phyloP scores from a whole-genome alignment of 2,888 invertebrate genomes.

The Cephus rjabovi region DNA sequence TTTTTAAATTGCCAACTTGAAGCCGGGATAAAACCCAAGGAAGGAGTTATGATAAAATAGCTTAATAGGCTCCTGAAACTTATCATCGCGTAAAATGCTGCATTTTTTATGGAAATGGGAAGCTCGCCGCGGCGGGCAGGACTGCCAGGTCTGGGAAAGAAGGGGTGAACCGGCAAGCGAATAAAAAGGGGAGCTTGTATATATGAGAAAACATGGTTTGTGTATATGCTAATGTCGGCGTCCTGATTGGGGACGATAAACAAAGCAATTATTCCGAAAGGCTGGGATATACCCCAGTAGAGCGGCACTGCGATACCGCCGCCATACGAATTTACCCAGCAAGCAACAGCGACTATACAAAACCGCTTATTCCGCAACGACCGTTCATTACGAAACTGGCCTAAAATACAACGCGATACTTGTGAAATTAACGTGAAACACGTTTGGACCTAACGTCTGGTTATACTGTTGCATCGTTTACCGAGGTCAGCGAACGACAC shows the following conservation, averaged over 20 bases:
- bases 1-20: constrained; percentile 16
- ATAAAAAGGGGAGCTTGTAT: constrained; percentile 9
- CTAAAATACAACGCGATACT: neutral
- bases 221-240: constrained; percentile 59
- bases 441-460: neutral
- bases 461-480: neutral
- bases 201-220: constrained; percentile 32
- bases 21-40: constrained; percentile 13
- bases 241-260: constrained; percentile 62
- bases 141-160: constrained; percentile 1
- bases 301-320: constrained; percentile 18
- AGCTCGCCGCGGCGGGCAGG: neutral
- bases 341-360: constrained; percentile 4
- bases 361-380: neutral
- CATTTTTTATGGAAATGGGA: constrained; percentile 18
- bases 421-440: neutral
- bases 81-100: constrained; percentile 22
- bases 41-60: constrained; percentile 28
- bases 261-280: constrained; percentile 64
- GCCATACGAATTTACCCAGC: constrained; percentile 23
- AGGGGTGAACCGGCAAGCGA: constrained; percentile 8
- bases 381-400: neutral
- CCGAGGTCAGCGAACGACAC: too few relatives aligned
- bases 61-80: constrained; percentile 22
- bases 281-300: constrained; percentile 42